Percentiles rank a stretch among this genome's conserved stretches.
phyloP scores from a whole-genome alignment of 2,113 vertebrate genomes.

The Dinomys branickii region DNA sequence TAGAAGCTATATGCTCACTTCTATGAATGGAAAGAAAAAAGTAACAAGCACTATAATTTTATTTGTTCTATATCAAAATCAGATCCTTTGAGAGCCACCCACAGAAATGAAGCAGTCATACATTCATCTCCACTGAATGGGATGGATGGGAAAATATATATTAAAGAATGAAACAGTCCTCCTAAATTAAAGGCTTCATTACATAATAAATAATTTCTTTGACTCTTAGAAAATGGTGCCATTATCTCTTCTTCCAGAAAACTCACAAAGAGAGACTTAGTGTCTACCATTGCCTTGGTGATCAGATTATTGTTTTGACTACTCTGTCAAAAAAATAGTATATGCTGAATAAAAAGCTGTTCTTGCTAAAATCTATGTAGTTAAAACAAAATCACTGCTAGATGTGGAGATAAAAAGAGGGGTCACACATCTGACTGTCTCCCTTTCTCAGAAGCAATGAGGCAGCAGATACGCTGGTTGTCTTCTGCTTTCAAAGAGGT shows the following conservation, averaged over 20 bases:
- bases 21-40: conserved; percentile 14
- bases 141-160: conserved; percentile 67
- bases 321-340: conserved; percentile 75
- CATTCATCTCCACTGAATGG: conserved; percentile 69
- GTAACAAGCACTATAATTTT: conserved; percentile 69
- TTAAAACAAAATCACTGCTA: conserved; percentile 58
- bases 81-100: conserved; percentile 78
- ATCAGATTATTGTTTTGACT: conserved; percentile 80
- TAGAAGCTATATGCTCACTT: conserved; percentile 57
- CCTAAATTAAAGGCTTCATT: conserved; percentile 84
- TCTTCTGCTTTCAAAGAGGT: neutral
- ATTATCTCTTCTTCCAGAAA: conserved; percentile 74
- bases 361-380: neutral
- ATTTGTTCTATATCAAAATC: conserved; percentile 80
- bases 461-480: neutral
- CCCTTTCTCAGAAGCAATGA: neutral
- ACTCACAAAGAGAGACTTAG: conserved; percentile 6
- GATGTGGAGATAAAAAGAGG: conserved; percentile 3
- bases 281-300: conserved; percentile 70
- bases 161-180: conserved; percentile 66
- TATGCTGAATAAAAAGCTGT: conserved; percentile 31
- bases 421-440: neutral
- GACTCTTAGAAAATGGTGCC: conserved; percentile 74
- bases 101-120: conserved; percentile 77
- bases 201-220: conserved; percentile 81